Conservation (phyloP, 1,140 invertebrate genomes). For the Euborellia annulipes region DNA sequence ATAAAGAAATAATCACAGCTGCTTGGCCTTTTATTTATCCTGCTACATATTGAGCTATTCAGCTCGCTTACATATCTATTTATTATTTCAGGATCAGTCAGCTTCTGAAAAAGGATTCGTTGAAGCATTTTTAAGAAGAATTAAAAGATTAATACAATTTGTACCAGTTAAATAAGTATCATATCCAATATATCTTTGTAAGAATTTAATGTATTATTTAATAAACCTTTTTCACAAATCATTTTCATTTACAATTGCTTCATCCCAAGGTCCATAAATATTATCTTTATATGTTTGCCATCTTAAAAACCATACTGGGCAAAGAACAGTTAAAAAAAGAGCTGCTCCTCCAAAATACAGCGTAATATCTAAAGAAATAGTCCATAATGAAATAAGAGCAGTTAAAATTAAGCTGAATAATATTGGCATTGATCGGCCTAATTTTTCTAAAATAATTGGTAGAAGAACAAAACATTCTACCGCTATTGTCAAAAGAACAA, state of each 20-base stretch:
- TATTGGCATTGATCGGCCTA: slow-evolving; percentile 28
- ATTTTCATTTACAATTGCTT: slow-evolving; percentile 45
- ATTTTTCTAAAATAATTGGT: slow-evolving; percentile 54
- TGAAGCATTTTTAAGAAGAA: slow-evolving; percentile 54
- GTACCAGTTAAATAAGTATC: slow-evolving; percentile 36
- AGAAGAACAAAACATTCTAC: slow-evolving; percentile 78
- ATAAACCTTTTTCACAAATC: slow-evolving; percentile 1
- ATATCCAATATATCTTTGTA: not conserved
- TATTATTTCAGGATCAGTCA: slow-evolving; percentile 34
- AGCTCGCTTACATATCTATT: too few species aligned
- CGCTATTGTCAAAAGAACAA: slow-evolving; percentile 70
- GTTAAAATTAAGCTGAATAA: slow-evolving; percentile 26
- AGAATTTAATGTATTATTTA: not conserved
- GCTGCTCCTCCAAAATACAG: slow-evolving; percentile 42
- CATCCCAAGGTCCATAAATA: slow-evolving; percentile 93
- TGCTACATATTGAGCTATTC: too few species aligned
- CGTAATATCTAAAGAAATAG: slow-evolving; percentile 37
- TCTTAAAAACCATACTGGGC: slow-evolving; percentile 61
- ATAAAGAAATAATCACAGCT: too few species aligned
- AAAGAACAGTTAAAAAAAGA: slow-evolving; percentile 51
- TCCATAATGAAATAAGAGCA: slow-evolving; percentile 35
- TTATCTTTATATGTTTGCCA: slow-evolving; percentile 82
- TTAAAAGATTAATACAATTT: slow-evolving; percentile 63
- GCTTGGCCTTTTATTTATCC: too few species aligned
- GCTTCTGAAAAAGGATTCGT: slow-evolving; percentile 47